phyloP scores from a whole-genome alignment of 1,140 invertebrate species.

The Drosophila repletoides region DNA sequence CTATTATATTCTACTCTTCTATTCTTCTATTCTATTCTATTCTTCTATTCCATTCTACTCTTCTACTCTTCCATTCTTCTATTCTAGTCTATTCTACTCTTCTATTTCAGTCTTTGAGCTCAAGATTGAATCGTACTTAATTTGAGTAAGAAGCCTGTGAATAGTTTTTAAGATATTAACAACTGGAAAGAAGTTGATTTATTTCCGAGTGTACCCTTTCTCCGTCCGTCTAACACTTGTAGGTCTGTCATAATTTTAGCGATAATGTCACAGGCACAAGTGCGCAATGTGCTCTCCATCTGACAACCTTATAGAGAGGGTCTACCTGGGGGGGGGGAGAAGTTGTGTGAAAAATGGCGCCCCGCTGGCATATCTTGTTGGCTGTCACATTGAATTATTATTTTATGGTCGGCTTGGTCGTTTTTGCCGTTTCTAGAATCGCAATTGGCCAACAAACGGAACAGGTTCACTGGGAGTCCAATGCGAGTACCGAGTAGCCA shows the following conservation, averaged over 20 bases:
- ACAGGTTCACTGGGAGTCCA: slow-evolving; percentile 51
- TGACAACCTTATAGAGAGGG: slow-evolving; percentile 16
- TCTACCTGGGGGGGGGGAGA: not conserved
- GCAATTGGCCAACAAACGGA: slow-evolving; percentile 45
- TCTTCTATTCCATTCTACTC: no score
- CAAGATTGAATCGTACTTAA: no score
- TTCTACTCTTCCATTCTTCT: no score
- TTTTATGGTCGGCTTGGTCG: slow-evolving; percentile 58
- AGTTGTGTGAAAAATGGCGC: slow-evolving; percentile 71
- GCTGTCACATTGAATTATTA: slow-evolving; percentile 79
- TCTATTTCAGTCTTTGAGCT: no score
- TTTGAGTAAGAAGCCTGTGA: no score
- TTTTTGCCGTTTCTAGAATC: slow-evolving; percentile 28
- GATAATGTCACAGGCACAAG: slow-evolving; percentile 62
- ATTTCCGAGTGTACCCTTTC: no score
- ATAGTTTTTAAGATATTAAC: no score
- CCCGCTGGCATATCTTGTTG: slow-evolving; percentile 68
- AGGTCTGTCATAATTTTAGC: slow-evolving; percentile 68
- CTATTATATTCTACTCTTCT: no score
- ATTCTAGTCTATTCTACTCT: no score
- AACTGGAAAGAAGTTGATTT: no score
- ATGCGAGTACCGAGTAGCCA: slow-evolving; percentile 11
- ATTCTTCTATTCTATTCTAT: no score
- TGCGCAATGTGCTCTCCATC: slow-evolving; percentile 46
- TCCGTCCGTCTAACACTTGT: slow-evolving; percentile 42